Base-by-base conservation (phyloP, 2,113 vertebrate genomes). In the Apus apus region DNA sequence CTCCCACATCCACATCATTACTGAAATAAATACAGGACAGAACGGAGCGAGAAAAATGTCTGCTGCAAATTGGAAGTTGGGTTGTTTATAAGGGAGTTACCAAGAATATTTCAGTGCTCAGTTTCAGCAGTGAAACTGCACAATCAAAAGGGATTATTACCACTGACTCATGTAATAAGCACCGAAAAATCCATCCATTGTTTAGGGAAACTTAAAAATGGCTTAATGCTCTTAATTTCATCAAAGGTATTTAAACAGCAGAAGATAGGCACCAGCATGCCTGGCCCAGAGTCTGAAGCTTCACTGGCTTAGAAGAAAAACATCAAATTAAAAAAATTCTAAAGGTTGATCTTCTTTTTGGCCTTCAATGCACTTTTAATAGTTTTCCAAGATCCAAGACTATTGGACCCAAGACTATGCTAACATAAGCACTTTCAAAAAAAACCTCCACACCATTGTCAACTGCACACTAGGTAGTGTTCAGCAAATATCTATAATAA, bases 121-220 rank as follows among this genome's bases (percentile, higher is more conserved):
- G 80, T 53, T 82, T 68, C 56, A 36, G 82, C 65, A 23, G 7
- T 2, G 12, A 38, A 88, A 57, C 56, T 61, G 76, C 61, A 53
- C 70, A 32, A 9, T 6, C 74, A 21, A 40, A 73, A 73, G 46
- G 93, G 76, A 32, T 54, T 64, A n/a, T 54, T 19, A 57, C 0
- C 61, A 8, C 70, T 54, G 87, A 93, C 71, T 83, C 94, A 95
- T 8, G 34, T 19, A 73, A 72, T 26, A 30, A 68, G 21, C 58
- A 9, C 78, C 8, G 34, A 75, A 79, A 84, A 91, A 93, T 25
- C 85, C 92, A 76, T 3, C 85, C 85, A 30, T 78, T 85, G 93
- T 78, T 27, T 27, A 36, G 66, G 82, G 50, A 57, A 87, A 75
- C 68, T 87, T 56, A 56, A 64, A 22, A 72, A 85, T 10, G 65